A percentile compares a stretch with the other conserved stretches of the same genome.
These are phyloP conservation scores for Spodoptera litura DNA, from an alignment of 1,140 invertebrate species.

Conservation along the genomic window DNA sequence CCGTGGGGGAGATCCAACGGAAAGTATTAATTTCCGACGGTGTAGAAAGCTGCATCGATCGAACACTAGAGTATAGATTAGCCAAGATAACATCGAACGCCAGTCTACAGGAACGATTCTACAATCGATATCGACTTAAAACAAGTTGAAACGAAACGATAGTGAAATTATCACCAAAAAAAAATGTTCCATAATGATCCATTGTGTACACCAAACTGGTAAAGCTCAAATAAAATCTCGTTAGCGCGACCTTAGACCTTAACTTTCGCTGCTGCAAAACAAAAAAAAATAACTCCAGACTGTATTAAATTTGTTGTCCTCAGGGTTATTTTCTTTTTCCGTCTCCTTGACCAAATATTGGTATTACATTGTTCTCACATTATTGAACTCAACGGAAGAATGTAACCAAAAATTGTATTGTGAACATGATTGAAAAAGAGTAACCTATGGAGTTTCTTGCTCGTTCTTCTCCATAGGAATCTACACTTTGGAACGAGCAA, in stretches of 20 bases:
- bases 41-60: constrained; percentile 59
- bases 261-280: constrained; percentile 66
- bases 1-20: constrained; percentile 51
- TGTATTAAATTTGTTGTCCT: no score
- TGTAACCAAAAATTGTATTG: no score
- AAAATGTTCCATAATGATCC: constrained; percentile 24
- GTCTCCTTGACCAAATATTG: no score
- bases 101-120: background rate
- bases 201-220: constrained; percentile 17
- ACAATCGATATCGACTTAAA: background rate
- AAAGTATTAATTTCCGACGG: constrained; percentile 61
- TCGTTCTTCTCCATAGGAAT: no score
- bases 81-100: constrained; percentile 14
- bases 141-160: background rate
- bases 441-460: no score
- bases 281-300: constrained; percentile 57
- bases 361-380: no score
- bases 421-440: no score
- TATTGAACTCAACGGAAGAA: no score
- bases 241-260: constrained; percentile 63
- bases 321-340: no score
- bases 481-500: no score
- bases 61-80: constrained; percentile 40
- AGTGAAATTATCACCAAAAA: constrained; percentile 20
- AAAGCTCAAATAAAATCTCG: constrained; percentile 21